phyloP scores from a whole-genome alignment of 2,888 invertebrate species.

The Drosophila birchii region DNA sequence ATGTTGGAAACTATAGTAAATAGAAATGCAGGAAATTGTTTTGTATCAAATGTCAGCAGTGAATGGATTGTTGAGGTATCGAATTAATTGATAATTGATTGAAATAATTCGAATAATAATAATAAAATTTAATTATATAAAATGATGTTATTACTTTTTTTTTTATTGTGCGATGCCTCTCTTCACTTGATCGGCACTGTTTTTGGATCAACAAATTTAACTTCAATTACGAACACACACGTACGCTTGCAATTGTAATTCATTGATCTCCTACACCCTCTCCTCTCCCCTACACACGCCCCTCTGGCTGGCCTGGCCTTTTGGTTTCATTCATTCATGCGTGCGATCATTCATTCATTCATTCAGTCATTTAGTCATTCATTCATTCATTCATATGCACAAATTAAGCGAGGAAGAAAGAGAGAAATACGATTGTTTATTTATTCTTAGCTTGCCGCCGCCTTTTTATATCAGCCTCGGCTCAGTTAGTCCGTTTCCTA shows the following conservation, averaged over 20 bases:
- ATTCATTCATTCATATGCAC: conserved; percentile 65
- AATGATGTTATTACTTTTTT: not conserved
- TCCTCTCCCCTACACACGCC: not conserved
- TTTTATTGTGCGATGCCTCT: not conserved
- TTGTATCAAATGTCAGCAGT: conserved; percentile 26
- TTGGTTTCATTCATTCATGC: conserved; percentile 69
- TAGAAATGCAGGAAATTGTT: conserved; percentile 35
- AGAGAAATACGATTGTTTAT: conserved; percentile 59
- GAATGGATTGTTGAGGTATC: conserved; percentile 1
- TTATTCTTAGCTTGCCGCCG: conserved; percentile 66
- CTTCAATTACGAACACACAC: conserved; percentile 33
- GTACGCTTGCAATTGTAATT: conserved; percentile 32
- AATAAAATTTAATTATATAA: not conserved
- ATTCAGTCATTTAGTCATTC: conserved; percentile 51
- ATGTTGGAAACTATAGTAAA: conserved; percentile 21
- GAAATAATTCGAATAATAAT: not conserved
- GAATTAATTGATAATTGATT: not conserved
- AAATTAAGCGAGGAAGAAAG: conserved; percentile 51
- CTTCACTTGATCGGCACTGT: conserved; percentile 19
- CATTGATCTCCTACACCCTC: conserved; percentile 39
- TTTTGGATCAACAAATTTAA: conserved; percentile 36
- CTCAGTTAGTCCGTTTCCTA: conserved; percentile 9
- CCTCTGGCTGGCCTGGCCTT: conserved; percentile 43
- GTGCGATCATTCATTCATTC: conserved; percentile 62
- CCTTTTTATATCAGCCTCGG: conserved; percentile 20